Evolutionary conservation across 2,113 vertebrate genomes (phyloP).

Genomic region (Epinephelus fuscoguttatus): DNA sequence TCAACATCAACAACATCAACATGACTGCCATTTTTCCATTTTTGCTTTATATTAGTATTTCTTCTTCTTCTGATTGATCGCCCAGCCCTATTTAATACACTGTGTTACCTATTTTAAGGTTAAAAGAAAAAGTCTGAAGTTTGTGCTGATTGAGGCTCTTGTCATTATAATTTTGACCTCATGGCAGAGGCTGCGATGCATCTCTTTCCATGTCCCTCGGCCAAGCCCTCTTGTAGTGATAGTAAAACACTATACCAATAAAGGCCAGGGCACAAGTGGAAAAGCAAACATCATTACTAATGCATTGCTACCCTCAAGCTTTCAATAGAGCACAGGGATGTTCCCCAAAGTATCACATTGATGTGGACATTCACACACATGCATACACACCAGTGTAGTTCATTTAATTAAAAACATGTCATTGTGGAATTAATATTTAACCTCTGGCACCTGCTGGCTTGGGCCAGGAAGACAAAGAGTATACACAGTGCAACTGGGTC

Average conservation of each 20-base stretch:
- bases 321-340: slow-evolving; percentile 75
- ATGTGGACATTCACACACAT: slow-evolving; percentile 75
- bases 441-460: slow-evolving; percentile 81
- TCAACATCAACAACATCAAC: slow-evolving; percentile 1
- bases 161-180: slow-evolving; percentile 60
- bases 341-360: slow-evolving; percentile 80
- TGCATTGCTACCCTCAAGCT: slow-evolving; percentile 77
- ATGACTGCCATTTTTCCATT: background rate
- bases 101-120: background rate
- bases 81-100: background rate
- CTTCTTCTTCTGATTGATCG: too few species aligned
- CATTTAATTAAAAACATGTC: slow-evolving; percentile 85
- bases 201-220: slow-evolving; percentile 68
- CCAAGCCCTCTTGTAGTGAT: slow-evolving; percentile 75
- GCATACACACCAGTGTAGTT: slow-evolving; percentile 64
- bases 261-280: slow-evolving; percentile 75
- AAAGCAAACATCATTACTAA: slow-evolving; percentile 86
- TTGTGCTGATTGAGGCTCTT: slow-evolving; percentile 25
- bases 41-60: background rate
- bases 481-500: slow-evolving; percentile 61
- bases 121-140: background rate
- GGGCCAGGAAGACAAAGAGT: slow-evolving; percentile 69
- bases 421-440: slow-evolving; percentile 87
- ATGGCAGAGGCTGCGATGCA: slow-evolving; percentile 25
- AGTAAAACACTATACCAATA: slow-evolving; percentile 77